Percentiles rank a stretch among this genome's conserved stretches.
Conservation (phyloP, 1,140 invertebrate genomes). For the Cryptotermes secundus region DNA sequence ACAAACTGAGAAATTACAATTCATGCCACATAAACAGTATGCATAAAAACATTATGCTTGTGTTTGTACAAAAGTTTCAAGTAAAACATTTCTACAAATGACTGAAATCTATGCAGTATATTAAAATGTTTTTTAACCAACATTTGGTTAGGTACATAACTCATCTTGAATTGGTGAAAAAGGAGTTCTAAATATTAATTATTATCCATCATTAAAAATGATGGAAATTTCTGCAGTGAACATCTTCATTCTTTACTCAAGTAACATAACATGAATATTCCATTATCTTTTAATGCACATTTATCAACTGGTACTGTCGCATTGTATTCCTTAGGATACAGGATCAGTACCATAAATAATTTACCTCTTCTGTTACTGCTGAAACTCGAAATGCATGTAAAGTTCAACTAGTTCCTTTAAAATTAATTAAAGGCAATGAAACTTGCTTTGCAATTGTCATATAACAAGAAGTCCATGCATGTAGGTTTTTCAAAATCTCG, state of each 20-base stretch:
- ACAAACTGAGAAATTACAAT: neutral
- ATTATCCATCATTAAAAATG: neutral
- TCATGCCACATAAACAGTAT: neutral
- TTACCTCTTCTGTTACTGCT: no score
- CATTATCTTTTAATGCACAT: no score
- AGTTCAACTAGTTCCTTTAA: no score
- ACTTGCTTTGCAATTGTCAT: no score
- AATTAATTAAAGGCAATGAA: no score
- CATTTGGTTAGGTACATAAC: neutral
- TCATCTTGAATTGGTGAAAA: neutral
- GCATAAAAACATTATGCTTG: neutral
- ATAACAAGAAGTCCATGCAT: no score
- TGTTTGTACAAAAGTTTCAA: neutral
- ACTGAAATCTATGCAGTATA: neutral
- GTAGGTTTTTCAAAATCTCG: no score
- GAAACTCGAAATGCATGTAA: no score
- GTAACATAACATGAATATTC: no score
- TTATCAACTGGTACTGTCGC: no score
- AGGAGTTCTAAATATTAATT: neutral
- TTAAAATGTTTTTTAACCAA: neutral
- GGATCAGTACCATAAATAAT: no score
- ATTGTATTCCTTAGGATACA: no score
- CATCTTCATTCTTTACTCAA: neutral
- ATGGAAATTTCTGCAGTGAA: neutral
- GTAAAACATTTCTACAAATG: neutral